A percentile compares a stretch with the other conserved stretches of the same genome.
phyloP scores from a whole-genome alignment of 2,113 vertebrate species.

The Syngnathoides biaculeatus region DNA sequence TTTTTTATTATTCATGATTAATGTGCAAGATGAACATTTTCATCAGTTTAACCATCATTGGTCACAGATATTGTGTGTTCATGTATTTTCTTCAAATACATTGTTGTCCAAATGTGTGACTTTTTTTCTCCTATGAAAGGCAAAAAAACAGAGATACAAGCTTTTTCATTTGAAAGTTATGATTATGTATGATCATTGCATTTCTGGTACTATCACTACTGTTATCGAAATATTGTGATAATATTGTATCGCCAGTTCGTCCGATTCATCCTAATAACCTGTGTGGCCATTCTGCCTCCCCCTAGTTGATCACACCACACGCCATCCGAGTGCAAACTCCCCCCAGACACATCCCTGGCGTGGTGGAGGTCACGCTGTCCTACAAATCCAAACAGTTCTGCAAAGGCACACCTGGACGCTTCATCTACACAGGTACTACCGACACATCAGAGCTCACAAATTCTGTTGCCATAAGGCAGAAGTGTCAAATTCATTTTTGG shows the following conservation, averaged over 20 bases:
- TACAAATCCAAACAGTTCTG: constrained; percentile 99
- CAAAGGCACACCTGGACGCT: constrained; percentile 98
- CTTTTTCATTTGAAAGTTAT: no score
- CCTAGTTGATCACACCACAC: constrained; percentile 93
- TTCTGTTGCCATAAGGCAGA: not conserved
- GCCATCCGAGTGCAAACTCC: constrained; percentile 98
- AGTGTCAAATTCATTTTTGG: no score
- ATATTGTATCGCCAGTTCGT: no score
- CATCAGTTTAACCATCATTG: no score
- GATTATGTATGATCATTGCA: no score
- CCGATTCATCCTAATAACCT: constrained; percentile 43
- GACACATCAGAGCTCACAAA: constrained; percentile 2
- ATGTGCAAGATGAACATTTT: no score
- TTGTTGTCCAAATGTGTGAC: no score
- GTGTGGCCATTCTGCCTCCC: constrained; percentile 51
- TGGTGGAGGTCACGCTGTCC: constrained; percentile 98
- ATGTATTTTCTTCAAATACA: no score
- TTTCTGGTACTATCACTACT: not conserved
- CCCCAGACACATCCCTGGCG: constrained; percentile 96
- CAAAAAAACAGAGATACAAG: no score
- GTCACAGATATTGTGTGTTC: no score
- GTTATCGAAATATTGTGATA: not conserved
- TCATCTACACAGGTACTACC: constrained; percentile 95
- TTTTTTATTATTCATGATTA: no score
- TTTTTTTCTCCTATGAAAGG: no score